These are phyloP conservation scores for Notoglanidium macrostoma DNA, from an alignment of 2,797 vertebrate genomes.

Conservation along the genomic window DNA sequence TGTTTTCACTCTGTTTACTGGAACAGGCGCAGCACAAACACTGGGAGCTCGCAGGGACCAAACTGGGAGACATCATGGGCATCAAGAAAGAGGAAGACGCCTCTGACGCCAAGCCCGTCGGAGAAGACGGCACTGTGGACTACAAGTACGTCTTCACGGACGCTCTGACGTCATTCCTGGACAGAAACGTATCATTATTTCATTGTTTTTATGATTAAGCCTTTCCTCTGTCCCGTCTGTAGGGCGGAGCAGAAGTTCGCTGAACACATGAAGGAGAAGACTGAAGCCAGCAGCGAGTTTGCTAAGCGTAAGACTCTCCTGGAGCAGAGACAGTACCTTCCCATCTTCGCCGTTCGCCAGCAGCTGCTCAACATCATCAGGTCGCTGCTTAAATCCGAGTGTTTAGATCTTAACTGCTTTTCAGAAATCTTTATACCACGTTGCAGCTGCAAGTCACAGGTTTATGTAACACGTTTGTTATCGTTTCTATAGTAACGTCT, in stretches of 20 bases:
- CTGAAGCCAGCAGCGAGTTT: slow-evolving; percentile 93
- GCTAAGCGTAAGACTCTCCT: slow-evolving; percentile 92
- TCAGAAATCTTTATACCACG: not conserved
- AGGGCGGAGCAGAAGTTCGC: slow-evolving; percentile 98
- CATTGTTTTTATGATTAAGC: not conserved
- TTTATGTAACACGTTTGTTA: not conserved
- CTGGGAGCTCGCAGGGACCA: slow-evolving; percentile 98
- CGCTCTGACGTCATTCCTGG: not conserved
- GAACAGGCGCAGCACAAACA: slow-evolving; percentile 96
- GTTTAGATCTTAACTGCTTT: not conserved
- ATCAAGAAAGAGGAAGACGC: slow-evolving; percentile 90
- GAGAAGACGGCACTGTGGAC: slow-evolving; percentile 94
- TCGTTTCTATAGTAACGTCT: not conserved
- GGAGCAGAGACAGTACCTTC: slow-evolving; percentile 96
- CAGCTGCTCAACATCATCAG: slow-evolving; percentile 95
- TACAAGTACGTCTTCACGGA: slow-evolving; percentile 80
- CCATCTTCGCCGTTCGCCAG: slow-evolving; percentile 96
- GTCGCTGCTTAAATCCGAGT: slow-evolving; percentile 61
- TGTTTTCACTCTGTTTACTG: not conserved
- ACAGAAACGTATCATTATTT: too few species aligned
- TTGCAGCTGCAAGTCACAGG: not conserved
- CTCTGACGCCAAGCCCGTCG: slow-evolving; percentile 73
- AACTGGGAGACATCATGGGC: slow-evolving; percentile 97
- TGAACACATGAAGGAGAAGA: slow-evolving; percentile 96
- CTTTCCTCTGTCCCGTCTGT: not conserved